Conservation (phyloP, 2,797 vertebrate genomes). For the Adrianichthys oophorus region DNA sequence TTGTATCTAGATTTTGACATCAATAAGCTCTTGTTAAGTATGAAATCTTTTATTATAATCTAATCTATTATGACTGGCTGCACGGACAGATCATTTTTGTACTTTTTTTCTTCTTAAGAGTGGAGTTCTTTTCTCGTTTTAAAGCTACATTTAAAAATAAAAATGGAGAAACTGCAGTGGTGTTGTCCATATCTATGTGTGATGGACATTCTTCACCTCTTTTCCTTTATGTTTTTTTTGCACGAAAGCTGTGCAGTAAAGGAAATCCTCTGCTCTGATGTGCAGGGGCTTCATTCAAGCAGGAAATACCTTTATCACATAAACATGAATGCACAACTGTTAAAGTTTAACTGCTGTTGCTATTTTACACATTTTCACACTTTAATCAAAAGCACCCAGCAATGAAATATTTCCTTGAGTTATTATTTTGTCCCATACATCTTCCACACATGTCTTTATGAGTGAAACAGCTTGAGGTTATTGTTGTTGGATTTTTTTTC, state of each 20-base stretch:
- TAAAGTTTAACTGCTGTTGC: too few relatives aligned
- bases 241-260: constrained; percentile 55
- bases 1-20: too few relatives aligned
- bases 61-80: too few relatives aligned
- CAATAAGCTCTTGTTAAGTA: too few relatives aligned
- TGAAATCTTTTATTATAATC: too few relatives aligned
- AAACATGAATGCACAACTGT: constrained; percentile 14
- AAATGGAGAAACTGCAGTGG: constrained; percentile 44
- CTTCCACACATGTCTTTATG: too few relatives aligned
- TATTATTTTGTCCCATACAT: background rate
- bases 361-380: too few relatives aligned
- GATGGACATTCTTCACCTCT: constrained; percentile 60
- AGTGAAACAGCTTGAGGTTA: too few relatives aligned
- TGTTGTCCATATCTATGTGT: constrained; percentile 48
- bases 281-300: constrained; percentile 48
- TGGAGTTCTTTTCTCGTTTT: constrained; percentile 31
- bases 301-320: constrained; percentile 60
- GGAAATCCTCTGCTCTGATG: constrained; percentile 71
- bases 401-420: background rate
- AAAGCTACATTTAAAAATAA: background rate
- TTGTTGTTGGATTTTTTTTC: too few relatives aligned
- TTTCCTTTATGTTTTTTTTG: constrained; percentile 37
- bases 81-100: too few relatives aligned
- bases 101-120: background rate
- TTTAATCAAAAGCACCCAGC: too few relatives aligned